Conservation (phyloP, 2,797 vertebrate species). For the Spheniscus humboldti region DNA sequence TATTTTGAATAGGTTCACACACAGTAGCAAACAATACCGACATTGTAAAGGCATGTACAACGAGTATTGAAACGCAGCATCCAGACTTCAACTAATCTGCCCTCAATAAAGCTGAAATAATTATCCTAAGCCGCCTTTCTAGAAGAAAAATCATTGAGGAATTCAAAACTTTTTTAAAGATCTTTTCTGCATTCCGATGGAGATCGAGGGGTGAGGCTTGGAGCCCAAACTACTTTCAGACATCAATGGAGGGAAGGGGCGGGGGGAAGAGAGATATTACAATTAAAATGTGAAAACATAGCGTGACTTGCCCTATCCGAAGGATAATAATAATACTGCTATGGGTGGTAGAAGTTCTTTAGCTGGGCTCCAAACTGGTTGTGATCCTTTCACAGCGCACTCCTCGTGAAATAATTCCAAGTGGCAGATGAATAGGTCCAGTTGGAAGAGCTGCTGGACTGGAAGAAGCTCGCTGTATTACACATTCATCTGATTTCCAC, state of each 20-base stretch:
- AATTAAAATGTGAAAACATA: constrained; percentile 76
- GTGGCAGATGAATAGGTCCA: constrained; percentile 87
- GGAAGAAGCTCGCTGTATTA: constrained; percentile 69
- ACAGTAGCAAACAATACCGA: constrained; percentile 88
- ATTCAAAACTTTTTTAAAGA: constrained; percentile 89
- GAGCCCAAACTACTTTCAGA: constrained; percentile 72
- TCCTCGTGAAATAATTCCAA: constrained; percentile 84
- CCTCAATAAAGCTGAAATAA: constrained; percentile 96
- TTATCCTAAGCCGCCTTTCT: constrained; percentile 96
- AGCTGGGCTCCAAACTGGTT: constrained; percentile 79
- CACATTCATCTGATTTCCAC: constrained; percentile 67
- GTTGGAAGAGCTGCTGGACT: constrained; percentile 84
- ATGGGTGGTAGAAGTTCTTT: constrained; percentile 70
- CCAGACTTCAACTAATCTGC: constrained; percentile 92
- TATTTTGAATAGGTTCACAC: constrained; percentile 88
- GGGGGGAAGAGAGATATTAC: constrained; percentile 55
- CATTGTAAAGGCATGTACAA: constrained; percentile 90
- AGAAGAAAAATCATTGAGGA: constrained; percentile 94
- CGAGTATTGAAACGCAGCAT: constrained; percentile 83
- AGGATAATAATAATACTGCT: constrained; percentile 62
- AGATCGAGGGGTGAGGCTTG: constrained; percentile 75
- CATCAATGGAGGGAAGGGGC: constrained; percentile 66
- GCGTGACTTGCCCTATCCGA: constrained; percentile 71
- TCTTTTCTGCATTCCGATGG: constrained; percentile 89
- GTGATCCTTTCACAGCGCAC: constrained; percentile 78